Conservation (phyloP, 2,888 invertebrate genomes). For the Orthosia gothica region DNA sequence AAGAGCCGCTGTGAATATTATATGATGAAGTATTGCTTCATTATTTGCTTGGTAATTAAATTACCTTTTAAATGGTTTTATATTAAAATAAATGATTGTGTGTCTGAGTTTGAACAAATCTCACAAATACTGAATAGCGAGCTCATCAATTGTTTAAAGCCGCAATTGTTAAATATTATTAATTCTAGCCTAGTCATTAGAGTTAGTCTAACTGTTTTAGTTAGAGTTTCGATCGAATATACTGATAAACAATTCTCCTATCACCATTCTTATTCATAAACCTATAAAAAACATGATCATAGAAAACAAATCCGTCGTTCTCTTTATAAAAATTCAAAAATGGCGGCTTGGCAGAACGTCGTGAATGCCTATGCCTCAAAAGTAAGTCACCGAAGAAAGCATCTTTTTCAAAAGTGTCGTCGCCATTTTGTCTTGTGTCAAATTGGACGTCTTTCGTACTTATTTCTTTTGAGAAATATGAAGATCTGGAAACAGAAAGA, state of each 20-base stretch:
- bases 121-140: too few species aligned
- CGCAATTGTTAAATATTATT: too few species aligned
- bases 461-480: slow-evolving; percentile 47
- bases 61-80: too few species aligned
- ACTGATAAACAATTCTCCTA: slow-evolving; percentile 41
- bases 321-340: slow-evolving; percentile 42
- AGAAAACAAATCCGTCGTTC: slow-evolving; percentile 57
- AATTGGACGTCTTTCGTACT: slow-evolving; percentile 14
- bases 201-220: neutral
- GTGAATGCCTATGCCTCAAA: slow-evolving; percentile 39
- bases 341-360: slow-evolving; percentile 22
- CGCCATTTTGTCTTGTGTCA: slow-evolving; percentile 1
- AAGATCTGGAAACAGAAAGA: slow-evolving; percentile 32
- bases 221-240: slow-evolving; percentile 58
- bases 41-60: too few species aligned
- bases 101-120: too few species aligned
- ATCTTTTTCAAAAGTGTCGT: slow-evolving; percentile 45
- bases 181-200: too few species aligned
- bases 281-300: slow-evolving; percentile 63
- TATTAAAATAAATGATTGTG: too few species aligned
- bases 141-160: too few species aligned
- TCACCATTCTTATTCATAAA: slow-evolving; percentile 58
- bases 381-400: slow-evolving; percentile 49
- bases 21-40: too few species aligned
- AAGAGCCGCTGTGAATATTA: too few species aligned